A percentile compares a stretch with the other conserved stretches of the same genome.
Conservation (phyloP, 2,113 vertebrate species). For the Eleginops maclovinus region DNA sequence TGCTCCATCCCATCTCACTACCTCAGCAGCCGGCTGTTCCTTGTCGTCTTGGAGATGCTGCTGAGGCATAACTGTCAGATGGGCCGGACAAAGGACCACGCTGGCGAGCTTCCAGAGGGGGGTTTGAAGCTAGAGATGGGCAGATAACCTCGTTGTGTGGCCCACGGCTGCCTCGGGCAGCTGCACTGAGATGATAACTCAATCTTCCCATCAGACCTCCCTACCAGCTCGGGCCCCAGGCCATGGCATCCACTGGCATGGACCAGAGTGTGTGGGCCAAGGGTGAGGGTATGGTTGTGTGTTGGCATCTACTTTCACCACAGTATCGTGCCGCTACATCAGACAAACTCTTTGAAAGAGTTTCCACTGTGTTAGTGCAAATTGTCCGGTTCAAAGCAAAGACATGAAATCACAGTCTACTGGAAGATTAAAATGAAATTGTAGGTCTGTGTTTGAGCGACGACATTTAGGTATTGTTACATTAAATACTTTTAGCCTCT, state of each 20-base stretch:
- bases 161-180: slow-evolving; percentile 31
- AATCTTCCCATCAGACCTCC: slow-evolving; percentile 59
- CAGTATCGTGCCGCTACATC: background rate
- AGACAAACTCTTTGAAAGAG: background rate
- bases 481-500: slow-evolving; percentile 41
- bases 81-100: slow-evolving; percentile 34
- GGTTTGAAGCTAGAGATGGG: slow-evolving; percentile 64
- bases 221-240: slow-evolving; percentile 20
- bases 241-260: slow-evolving; percentile 21
- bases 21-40: slow-evolving; percentile 36
- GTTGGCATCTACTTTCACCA: background rate
- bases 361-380: background rate
- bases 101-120: slow-evolving; percentile 43
- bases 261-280: slow-evolving; percentile 35
- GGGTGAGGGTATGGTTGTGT: background rate
- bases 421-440: background rate
- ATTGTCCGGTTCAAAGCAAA: background rate
- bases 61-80: slow-evolving; percentile 59
- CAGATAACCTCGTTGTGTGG: slow-evolving; percentile 75
- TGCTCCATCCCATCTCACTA: slow-evolving; percentile 39
- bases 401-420: slow-evolving; percentile 1
- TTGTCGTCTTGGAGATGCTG: slow-evolving; percentile 58
- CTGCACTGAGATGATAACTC: slow-evolving; percentile 67
- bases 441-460: background rate
- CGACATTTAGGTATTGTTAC: slow-evolving; percentile 26